Base-by-base conservation (phyloP, 1,140 invertebrate genomes). In the Mycetomoellerius zeteki region DNA sequence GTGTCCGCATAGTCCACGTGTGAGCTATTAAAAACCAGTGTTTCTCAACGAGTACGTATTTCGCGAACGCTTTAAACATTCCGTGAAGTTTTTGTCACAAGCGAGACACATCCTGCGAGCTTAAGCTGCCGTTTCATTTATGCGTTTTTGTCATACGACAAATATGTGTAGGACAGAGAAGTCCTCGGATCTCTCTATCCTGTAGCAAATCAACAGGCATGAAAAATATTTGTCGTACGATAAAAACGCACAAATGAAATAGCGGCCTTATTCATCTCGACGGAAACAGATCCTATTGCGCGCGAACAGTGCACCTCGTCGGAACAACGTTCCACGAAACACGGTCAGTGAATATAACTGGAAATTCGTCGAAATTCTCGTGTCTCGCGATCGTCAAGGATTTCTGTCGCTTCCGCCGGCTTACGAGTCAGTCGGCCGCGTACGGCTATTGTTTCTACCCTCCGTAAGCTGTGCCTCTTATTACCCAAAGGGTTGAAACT, bases 381-480 rank as follows among this genome's bases (percentile, higher is more conserved):
- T 56, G 82, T 77, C 30, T 24, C 33, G 24, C 43, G 60, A 67
- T 76, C 30, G 50, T 65, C 14, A 19, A 81, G 47, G 52, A 64
- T 69, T 81, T 72, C 54, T 62, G 60, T 60, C 58, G 27, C 54
- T 75, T 75, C 73, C 37, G 54, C 75, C 62, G 67, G 87, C 69
- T 88, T 85, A 75, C 30, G 67, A 60, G 47, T 47, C 86, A 87
- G 37, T 67, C 65, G 80, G 43, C 37, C 50, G 16, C 21, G 14
- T 60, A 73, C 43, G 58, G 50, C 72, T 33, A 86, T 86, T 50
- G 50, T 89, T 89, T 58, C 64, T 78, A 72, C 77, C 76, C 76
- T 58, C 47, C 58, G n/a, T 37, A 37, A 65, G 43, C 64, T 24
- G 47, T 33, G 19, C 54, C 16, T 80, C 27, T 65, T 86, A 43